Evolutionary conservation across 2,888 invertebrate genomes (phyloP).

Genomic region (Linnaemya tessellans): DNA sequence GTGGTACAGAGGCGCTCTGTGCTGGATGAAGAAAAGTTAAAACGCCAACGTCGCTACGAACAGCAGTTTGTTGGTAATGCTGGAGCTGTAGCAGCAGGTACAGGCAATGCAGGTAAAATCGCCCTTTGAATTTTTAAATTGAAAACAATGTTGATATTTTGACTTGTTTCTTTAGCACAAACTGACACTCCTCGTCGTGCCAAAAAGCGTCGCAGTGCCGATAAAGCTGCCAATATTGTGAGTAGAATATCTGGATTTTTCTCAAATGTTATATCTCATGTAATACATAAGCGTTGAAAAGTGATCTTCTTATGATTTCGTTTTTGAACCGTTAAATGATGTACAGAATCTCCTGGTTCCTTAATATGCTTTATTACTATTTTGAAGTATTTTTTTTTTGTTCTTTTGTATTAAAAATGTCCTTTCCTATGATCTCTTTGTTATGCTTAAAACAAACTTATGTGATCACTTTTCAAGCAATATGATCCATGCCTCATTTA

Average conservation of each 20-base stretch:
- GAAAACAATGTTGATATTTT: neutral
- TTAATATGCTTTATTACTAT: conserved; percentile 10
- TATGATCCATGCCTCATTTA: neutral
- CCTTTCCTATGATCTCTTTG: neutral
- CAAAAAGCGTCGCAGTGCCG: conserved; percentile 86
- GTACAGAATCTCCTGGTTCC: conserved; percentile 19
- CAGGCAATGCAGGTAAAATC: conserved; percentile 67
- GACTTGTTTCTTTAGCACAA: conserved; percentile 75
- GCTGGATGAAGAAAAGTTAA: conserved; percentile 82
- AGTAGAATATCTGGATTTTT: conserved; percentile 82
- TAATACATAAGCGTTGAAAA: conserved; percentile 75
- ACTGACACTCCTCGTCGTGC: conserved; percentile 84
- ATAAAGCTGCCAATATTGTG: conserved; percentile 87
- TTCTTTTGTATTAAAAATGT: conserved; percentile 9
- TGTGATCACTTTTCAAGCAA: conserved; percentile 76
- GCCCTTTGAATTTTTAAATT: neutral
- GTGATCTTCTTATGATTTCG: conserved; percentile 73
- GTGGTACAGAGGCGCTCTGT: conserved; percentile 80
- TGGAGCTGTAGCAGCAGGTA: conserved; percentile 27
- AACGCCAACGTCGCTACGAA: conserved; percentile 81
- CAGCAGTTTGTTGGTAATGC: conserved; percentile 74
- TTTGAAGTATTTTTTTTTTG: conserved; percentile 9
- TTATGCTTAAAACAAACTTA: neutral
- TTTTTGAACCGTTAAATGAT: conserved; percentile 41
- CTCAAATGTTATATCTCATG: conserved; percentile 70